phyloP scores from a whole-genome alignment of 2,888 invertebrate species.

The Camptogramma bilineatum region DNA sequence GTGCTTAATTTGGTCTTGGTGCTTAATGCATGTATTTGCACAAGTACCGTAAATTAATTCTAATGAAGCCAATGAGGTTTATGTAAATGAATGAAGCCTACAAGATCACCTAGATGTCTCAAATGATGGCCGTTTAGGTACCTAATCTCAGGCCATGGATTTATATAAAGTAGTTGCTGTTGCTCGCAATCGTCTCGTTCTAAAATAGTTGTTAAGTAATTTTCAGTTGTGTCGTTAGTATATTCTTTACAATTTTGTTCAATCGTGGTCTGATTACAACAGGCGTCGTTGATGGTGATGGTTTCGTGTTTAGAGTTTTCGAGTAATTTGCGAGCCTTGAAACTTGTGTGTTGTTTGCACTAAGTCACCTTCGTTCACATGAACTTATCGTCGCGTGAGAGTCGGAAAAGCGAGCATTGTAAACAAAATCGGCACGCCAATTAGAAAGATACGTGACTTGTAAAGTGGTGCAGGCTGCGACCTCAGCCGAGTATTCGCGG shows the following conservation, averaged over 20 bases:
- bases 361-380: slow-evolving; percentile 50
- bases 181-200: slow-evolving; percentile 23
- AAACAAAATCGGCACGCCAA: slow-evolving; percentile 72
- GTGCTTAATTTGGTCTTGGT: too few relatives aligned
- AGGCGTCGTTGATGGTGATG: slow-evolving; percentile 3
- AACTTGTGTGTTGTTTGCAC: slow-evolving; percentile 46
- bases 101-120: neutral
- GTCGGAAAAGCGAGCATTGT: slow-evolving; percentile 62
- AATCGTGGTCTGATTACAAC: slow-evolving; percentile 32
- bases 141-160: neutral
- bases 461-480: slow-evolving; percentile 76
- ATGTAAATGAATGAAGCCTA: neutral
- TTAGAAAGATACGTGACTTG: slow-evolving; percentile 78
- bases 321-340: slow-evolving; percentile 36
- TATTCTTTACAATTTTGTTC: slow-evolving; percentile 26
- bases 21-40: too few relatives aligned
- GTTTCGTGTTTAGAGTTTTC: slow-evolving; percentile 26
- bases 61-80: too few relatives aligned
- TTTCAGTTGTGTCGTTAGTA: slow-evolving; percentile 22
- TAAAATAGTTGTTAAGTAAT: slow-evolving; percentile 32
- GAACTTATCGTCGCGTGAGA: slow-evolving; percentile 59
- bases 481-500: slow-evolving; percentile 77
- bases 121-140: neutral
- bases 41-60: neutral
- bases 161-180: slow-evolving; percentile 5